Evolutionary conservation across 2,113 vertebrate genomes (phyloP).

Genomic region (Zosterops japonicus): DNA sequence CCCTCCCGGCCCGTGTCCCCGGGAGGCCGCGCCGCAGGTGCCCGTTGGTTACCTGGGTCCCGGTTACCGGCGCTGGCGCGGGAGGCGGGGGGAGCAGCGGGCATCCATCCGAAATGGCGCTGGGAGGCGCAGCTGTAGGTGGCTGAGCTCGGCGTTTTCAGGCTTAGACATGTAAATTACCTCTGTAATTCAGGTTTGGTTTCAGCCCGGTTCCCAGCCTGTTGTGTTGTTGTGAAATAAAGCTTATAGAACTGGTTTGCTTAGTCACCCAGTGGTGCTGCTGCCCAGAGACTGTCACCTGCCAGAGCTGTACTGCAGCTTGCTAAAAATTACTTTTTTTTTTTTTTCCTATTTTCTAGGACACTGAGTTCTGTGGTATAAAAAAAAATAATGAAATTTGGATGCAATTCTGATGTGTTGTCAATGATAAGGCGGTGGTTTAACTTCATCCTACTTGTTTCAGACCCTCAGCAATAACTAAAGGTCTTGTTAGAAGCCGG

Average conservation of each 20-base stretch:
- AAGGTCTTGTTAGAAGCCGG: background rate
- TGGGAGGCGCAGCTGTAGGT: background rate
- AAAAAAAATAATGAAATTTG: background rate
- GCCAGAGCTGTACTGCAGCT: background rate
- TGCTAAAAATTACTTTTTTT: background rate
- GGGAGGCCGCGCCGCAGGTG: background rate
- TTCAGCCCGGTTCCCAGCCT: background rate
- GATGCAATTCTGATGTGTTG: background rate
- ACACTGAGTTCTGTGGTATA: background rate
- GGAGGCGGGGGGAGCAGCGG: background rate
- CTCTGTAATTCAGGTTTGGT: background rate
- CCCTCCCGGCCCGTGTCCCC: too few relatives aligned
- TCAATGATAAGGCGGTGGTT: background rate
- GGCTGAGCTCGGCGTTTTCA: background rate
- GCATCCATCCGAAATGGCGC: background rate
- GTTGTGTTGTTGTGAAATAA: background rate
- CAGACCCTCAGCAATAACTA: accelerated
- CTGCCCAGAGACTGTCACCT: background rate
- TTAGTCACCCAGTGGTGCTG: background rate
- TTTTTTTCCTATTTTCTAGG: background rate
- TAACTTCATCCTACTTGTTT: accelerated
- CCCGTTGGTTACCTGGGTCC: background rate
- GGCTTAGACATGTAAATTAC: accelerated
- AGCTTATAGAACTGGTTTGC: background rate
- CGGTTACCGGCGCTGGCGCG: background rate